Conservation (phyloP, 2,888 invertebrate genomes). For the Stegophylla sp. region DNA sequence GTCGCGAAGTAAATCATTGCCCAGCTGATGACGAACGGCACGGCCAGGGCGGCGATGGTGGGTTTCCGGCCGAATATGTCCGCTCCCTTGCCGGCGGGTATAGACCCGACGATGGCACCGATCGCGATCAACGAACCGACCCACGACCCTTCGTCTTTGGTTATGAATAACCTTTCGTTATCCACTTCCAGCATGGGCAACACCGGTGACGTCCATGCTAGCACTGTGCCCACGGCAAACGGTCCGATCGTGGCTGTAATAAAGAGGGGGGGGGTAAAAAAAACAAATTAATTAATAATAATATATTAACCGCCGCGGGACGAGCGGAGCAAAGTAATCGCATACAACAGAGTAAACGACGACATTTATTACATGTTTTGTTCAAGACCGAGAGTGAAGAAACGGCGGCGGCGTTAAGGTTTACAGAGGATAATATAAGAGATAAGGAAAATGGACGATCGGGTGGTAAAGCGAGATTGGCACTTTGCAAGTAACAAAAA, state of each 20-base stretch:
- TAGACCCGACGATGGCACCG: conserved; percentile 74
- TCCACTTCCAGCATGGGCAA: conserved; percentile 63
- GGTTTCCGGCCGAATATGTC: conserved; percentile 76
- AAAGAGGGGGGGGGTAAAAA: conserved; percentile 60
- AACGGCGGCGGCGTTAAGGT: too few relatives aligned
- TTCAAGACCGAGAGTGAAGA: too few relatives aligned
- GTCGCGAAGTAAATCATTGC: conserved; percentile 74
- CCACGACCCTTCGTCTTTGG: conserved; percentile 73
- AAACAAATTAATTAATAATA: not conserved
- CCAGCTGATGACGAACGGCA: conserved; percentile 77
- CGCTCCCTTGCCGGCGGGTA: conserved; percentile 74
- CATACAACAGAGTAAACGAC: too few relatives aligned
- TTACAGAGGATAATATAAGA: too few relatives aligned
- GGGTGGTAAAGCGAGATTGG: too few relatives aligned
- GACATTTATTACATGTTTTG: too few relatives aligned
- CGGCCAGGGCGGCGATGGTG: conserved; percentile 72
- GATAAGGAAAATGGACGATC: too few relatives aligned
- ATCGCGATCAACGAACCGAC: conserved; percentile 76
- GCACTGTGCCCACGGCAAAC: conserved; percentile 66
- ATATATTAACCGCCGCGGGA: not conserved
- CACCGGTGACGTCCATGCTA: conserved; percentile 68
- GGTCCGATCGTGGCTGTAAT: conserved; percentile 67
- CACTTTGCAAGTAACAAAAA: too few relatives aligned
- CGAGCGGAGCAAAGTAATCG: too few relatives aligned
- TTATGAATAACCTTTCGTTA: conserved; percentile 66